Conservation (phyloP, 2,113 vertebrate species). For the Macheiramphus alcinus region DNA sequence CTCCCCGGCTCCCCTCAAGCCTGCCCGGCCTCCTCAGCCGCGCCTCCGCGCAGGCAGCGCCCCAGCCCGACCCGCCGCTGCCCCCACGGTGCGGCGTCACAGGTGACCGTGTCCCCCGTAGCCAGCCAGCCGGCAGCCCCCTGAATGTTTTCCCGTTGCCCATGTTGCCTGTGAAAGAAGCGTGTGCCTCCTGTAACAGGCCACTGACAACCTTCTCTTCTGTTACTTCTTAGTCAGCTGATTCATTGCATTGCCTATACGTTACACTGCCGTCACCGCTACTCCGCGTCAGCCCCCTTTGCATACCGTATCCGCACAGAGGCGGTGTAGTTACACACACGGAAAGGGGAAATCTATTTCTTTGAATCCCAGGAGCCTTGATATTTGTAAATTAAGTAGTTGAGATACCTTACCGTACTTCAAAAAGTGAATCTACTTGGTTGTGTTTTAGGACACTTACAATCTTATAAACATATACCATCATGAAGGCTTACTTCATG, state of each 20-base stretch:
- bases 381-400: not conserved
- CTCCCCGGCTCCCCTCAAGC: no score
- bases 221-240: not conserved
- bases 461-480: accelerated
- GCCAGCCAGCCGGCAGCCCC: not conserved
- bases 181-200: not conserved
- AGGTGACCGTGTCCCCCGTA: not conserved
- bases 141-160: not conserved
- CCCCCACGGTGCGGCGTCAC: not conserved
- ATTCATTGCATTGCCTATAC: accelerated
- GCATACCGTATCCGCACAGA: accelerated
- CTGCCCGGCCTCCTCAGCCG: no score
- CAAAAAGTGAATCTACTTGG: not conserved
- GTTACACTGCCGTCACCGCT: not conserved
- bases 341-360: not conserved
- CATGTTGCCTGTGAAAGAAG: accelerated
- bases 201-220: not conserved
- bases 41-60: no score
- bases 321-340: accelerated
- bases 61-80: not conserved
- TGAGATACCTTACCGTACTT: not conserved
- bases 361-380: not conserved
- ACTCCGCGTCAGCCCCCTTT: not conserved
- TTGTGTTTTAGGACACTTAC: not conserved
- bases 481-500: not conserved